Percentiles rank a stretch among this genome's conserved stretches.
These are phyloP conservation scores for Hypsibius dujardini DNA, from an alignment of 1,140 invertebrate species.

Conservation along the genomic window DNA sequence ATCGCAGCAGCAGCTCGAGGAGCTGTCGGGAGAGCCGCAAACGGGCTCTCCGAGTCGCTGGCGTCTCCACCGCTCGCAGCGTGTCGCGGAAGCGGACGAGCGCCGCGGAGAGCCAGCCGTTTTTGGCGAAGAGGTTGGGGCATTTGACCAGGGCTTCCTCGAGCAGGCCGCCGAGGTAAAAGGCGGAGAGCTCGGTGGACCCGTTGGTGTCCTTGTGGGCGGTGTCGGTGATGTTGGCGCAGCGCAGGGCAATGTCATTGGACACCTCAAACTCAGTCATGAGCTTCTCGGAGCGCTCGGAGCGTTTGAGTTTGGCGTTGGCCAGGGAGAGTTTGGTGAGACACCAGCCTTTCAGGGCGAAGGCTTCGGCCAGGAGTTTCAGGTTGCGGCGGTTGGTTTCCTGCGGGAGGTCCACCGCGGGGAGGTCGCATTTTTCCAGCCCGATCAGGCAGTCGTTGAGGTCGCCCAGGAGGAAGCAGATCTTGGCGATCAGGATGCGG, in stretches of 20 bases:
- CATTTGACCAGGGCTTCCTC: not conserved
- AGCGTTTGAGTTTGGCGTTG: not conserved
- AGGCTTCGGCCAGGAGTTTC: not conserved
- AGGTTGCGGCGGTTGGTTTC: slow-evolving; percentile 11
- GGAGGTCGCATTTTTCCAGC: not conserved
- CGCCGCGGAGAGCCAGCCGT: not conserved
- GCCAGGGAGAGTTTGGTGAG: not conserved
- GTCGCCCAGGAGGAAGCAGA: not conserved
- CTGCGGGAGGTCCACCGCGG: not conserved
- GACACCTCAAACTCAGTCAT: not conserved
- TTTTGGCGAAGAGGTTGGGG: not conserved
- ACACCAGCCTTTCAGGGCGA: not conserved
- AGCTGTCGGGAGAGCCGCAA: not conserved
- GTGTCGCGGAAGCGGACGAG: not conserved
- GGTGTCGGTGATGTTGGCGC: not conserved
- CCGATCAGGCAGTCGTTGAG: not conserved
- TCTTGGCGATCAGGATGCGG: not conserved
- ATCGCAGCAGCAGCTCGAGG: not conserved
- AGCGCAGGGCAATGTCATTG: not conserved
- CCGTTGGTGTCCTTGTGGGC: not conserved
- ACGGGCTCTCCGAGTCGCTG: not conserved
- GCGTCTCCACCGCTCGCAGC: not conserved
- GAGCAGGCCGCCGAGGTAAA: not conserved
- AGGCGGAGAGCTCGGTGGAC: not conserved
- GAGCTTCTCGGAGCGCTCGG: not conserved